Base-by-base conservation (phyloP, 2,797 vertebrate genomes). In the Scolopax rusticola region DNA sequence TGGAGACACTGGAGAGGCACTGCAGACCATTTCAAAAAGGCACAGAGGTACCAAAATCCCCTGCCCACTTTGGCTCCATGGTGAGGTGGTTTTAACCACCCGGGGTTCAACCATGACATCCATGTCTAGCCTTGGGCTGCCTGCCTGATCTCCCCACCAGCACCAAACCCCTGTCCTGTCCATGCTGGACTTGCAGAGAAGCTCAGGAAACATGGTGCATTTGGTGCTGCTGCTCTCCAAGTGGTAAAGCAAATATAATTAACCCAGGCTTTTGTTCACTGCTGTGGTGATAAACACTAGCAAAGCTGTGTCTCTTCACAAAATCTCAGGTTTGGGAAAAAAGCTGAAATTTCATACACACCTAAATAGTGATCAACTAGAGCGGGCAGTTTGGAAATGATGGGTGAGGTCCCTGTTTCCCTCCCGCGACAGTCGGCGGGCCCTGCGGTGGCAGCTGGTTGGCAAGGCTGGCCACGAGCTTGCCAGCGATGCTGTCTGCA, bases 341-440 rank as follows among this genome's bases (percentile, higher is more conserved):
- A 36, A 16, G 41, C 36, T 23, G 0, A 90, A 43, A 15, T 48
- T 57, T 20, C 25, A 5, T 2, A 4, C 23, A 1, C 9, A 8
- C 14, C 9, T 4, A 5, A 15, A 23, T 0, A 61, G 19, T 15
- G 12, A 25, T 13, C 27, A 36, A 5, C 8, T 1, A 3, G 11
- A 15, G 25, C 7, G 1, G 45, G 3, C 5, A 3, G 27, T 8
- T 50, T 11, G 47, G 67, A 27, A 57, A 14, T 0, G 19, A 1
- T 0, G 32, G 68, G 20, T 0, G 6, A 30, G 64, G 19, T 1
- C 10, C 28, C 69, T 4, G 8, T 47, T 2, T 15, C 63, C 25
- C 32, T 41, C 4, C 32, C 1, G 10, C 43, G 50, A 23, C 50
- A 10, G 32, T 9, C 2, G 0, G 2, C 3, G 3, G 19, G 48